Base-by-base conservation (phyloP, 2,797 vertebrate genomes). In the Gila robusta region DNA sequence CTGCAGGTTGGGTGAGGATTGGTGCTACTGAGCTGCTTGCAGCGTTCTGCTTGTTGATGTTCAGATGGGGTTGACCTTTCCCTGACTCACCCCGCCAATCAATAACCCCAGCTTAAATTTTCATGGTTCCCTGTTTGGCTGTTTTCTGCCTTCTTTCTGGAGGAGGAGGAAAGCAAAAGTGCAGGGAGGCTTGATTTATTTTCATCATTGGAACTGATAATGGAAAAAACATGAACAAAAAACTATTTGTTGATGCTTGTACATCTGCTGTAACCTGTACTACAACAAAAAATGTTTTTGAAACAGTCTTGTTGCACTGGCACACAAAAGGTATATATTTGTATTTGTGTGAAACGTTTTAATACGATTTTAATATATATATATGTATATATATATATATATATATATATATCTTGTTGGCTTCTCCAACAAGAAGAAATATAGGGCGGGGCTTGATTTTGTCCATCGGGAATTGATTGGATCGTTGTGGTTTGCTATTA, bases 41-140 rank as follows among this genome's bases (percentile, higher is more conserved):
- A 94, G 92, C 87, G 86, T 93, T 93, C 91, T 93, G 93, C 94
- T 94, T 93, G 92, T 93, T 95, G 94, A 94, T 94, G 93, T 92
- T 93, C 87, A 93, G 93, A 94, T 93, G 92, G 90, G 87, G 90
- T 74, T 93, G 94, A 94, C 94, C 95, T 95, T 90, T 91, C 86
- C 79, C 89, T 94, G 94, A 95, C 94, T 94, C 91, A 91, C n/a
- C 88, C 90, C 88, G 88, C 91, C 91, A 93, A 95, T 96, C 94
- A 94, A 96, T 95, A 95, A 90, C 89, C 86, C 90, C 92, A 94
- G 90, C 94, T 95, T 95, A 95, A 95, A 95, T 93, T 94, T 95
- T 95, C 89, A 94, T 95, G 95, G 93, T 92, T 94, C 93, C 92
- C 92, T 88, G 90, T 94, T 94, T 94, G 89, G 88, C n/a, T 66